phyloP scores from a whole-genome alignment of 2,113 vertebrate species.

The Elephas maximus region DNA sequence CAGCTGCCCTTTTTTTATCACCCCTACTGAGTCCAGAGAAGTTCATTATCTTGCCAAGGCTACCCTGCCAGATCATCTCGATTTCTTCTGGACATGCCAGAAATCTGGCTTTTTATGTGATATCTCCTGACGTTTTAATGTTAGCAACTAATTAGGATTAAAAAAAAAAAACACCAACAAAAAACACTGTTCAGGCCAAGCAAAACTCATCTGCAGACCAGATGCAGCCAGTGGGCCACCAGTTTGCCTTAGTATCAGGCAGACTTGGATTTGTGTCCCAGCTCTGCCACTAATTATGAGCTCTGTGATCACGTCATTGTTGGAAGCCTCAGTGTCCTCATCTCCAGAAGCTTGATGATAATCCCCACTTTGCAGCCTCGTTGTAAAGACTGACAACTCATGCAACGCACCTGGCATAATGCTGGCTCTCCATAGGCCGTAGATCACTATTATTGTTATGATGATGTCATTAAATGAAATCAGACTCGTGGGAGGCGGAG shows the following conservation, averaged over 20 bases:
- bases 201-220: conserved; percentile 56
- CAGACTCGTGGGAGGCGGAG: neutral
- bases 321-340: neutral
- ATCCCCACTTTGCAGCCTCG: neutral
- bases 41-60: neutral
- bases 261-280: neutral
- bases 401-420: neutral
- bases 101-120: conserved; percentile 52
- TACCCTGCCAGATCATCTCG: neutral
- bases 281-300: neutral
- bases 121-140: conserved; percentile 19
- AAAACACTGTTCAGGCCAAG: neutral
- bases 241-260: neutral
- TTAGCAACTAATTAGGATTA: conserved; percentile 47
- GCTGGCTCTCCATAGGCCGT: neutral
- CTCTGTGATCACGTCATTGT: neutral
- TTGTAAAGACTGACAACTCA: neutral
- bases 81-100: neutral
- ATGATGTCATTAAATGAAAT: neutral
- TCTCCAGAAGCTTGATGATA: neutral
- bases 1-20: neutral
- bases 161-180: neutral
- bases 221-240: neutral
- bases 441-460: neutral
- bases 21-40: neutral